Base-by-base conservation (phyloP, 1,140 invertebrate species). In the Pseudomyrmex concolor region DNA sequence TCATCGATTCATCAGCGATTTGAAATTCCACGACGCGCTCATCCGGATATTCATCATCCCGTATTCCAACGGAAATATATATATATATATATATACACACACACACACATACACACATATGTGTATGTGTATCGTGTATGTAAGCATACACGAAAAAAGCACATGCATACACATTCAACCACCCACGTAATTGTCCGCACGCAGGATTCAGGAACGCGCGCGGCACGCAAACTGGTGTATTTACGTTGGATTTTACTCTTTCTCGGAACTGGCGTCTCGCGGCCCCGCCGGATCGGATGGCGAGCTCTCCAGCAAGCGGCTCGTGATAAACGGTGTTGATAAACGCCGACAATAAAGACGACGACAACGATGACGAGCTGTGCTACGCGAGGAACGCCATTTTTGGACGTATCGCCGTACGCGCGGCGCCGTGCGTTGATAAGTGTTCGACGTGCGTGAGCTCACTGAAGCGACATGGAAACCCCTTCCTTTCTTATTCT, bases 351-450 rank as follows among this genome's bases (percentile, higher is more conserved):
- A 13, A 59, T 45, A 66, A 15, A 48, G 15, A 67, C 48, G 63
- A 60, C 66, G 15, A 67, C 48, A 57, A 60, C 62, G 45, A 25
- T 34, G 60, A 13, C 54, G 55, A 62, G 51, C 43, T 89, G 86
- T 59, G 62, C 76, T 89, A 91, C 60, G 59, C 86, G 84, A 86
- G 77, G 86, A 92, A 91, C 87, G 89, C 91, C 91, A 92, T 92
- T 92, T 92, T 92, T 91, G 89, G 90, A 84, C 57, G 50, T 83
- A 34, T 34, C 34, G 64, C 25, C 70, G 59, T 25, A 34, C 34
- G 34, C 51, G 74, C 74, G 80, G 62, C 64, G 60, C 71, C 85
- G 68, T 72, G 62, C 70, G 68, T 34, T 84, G 83, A 86, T 48
- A 84, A 86, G 86, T 84, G 84, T 90, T 89, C 89, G 87, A 90